phyloP scores from a whole-genome alignment of 2,113 vertebrate species.

The Trichomycterus rosablanca region DNA sequence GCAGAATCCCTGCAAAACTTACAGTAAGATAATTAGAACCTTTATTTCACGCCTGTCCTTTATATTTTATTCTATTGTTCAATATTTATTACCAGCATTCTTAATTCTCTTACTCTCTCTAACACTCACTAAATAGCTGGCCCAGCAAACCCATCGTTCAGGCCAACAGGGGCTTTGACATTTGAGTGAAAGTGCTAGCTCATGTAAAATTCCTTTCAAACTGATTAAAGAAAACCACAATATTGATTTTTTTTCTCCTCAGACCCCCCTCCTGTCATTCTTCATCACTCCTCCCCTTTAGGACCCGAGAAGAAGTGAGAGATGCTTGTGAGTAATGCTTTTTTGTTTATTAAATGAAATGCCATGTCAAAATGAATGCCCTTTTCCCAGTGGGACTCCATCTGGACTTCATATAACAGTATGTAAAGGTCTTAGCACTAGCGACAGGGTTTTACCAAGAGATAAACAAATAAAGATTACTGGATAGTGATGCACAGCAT shows the following conservation, averaged over 20 bases:
- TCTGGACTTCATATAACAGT: background rate
- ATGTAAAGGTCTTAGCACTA: background rate
- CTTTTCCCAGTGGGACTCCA: slow-evolving; percentile 6
- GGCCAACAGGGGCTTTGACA: slow-evolving; percentile 12
- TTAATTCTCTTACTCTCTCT: too few relatives aligned
- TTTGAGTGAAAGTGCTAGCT: slow-evolving; percentile 20
- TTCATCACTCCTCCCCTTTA: slow-evolving; percentile 6
- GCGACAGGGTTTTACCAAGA: too few relatives aligned
- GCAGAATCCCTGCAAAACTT: too few relatives aligned
- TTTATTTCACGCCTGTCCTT: too few relatives aligned
- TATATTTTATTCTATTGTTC: too few relatives aligned
- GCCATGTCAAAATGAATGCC: slow-evolving; percentile 25
- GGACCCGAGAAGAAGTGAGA: background rate
- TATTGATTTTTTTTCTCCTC: slow-evolving; percentile 23
- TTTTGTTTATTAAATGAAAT: slow-evolving; percentile 38
- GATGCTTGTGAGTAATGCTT: slow-evolving; percentile 18
- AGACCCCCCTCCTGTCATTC: background rate
- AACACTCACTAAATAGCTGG: background rate
- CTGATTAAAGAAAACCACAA: slow-evolving; percentile 40
- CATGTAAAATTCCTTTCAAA: slow-evolving; percentile 21
- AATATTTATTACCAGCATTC: too few relatives aligned
- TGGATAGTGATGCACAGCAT: too few relatives aligned
- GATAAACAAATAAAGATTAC: too few relatives aligned
- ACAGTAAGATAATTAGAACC: too few relatives aligned
- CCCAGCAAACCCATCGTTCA: background rate